Conservation (phyloP, 2,888 invertebrate genomes). For the Protodeltote pygarga region DNA sequence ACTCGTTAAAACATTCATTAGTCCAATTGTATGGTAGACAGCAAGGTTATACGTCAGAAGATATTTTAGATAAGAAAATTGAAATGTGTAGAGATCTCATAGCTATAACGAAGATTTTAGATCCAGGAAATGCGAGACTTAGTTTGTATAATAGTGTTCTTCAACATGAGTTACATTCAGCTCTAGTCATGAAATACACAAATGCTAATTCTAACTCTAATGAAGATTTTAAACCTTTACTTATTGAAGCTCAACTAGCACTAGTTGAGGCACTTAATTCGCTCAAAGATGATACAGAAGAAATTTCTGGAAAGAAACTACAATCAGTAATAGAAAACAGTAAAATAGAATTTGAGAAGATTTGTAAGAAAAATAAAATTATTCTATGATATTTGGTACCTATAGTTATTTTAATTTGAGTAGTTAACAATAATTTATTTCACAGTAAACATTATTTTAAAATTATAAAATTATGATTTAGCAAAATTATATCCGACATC, state of each 20-base stretch:
- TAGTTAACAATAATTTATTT: too few relatives aligned
- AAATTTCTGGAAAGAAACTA: slow-evolving; percentile 85
- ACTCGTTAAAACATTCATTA: slow-evolving; percentile 93
- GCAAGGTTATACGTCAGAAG: slow-evolving; percentile 87
- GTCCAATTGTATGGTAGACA: slow-evolving; percentile 93
- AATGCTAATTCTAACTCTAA: slow-evolving; percentile 66
- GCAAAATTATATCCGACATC: too few relatives aligned
- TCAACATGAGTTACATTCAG: slow-evolving; percentile 90
- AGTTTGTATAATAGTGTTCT: slow-evolving; percentile 93
- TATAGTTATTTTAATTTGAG: too few relatives aligned
- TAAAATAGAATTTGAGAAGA: slow-evolving; percentile 78
- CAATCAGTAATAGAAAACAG: slow-evolving; percentile 78
- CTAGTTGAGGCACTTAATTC: slow-evolving; percentile 77
- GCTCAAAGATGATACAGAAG: slow-evolving; percentile 83
- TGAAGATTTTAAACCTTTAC: slow-evolving; percentile 71
- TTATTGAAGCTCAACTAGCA: slow-evolving; percentile 78
- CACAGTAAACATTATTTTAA: too few relatives aligned
- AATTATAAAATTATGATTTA: too few relatives aligned
- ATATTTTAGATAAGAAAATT: slow-evolving; percentile 88
- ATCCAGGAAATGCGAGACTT: slow-evolving; percentile 91
- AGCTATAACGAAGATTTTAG: slow-evolving; percentile 88
- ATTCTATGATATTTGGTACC: too few relatives aligned
- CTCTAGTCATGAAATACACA: slow-evolving; percentile 83
- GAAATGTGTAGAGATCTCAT: slow-evolving; percentile 90
- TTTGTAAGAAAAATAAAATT: slow-evolving; percentile 80